Percentiles rank a stretch among this genome's conserved stretches.
phyloP scores from a whole-genome alignment of 1,140 invertebrate genomes.

The Panagrolaimus sp. region DNA sequence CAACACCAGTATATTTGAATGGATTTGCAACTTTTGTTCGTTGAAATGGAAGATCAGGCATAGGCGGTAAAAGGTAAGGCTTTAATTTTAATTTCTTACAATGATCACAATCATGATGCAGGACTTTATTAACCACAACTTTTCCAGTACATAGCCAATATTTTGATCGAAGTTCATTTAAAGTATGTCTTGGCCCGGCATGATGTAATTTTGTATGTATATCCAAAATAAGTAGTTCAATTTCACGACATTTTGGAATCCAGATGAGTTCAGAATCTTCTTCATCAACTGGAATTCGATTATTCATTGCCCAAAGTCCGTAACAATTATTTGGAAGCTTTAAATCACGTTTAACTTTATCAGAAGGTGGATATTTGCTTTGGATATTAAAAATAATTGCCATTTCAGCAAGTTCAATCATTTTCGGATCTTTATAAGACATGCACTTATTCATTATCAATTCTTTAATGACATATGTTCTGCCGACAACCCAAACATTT shows the following conservation, averaged over 20 bases:
- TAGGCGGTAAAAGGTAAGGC: background rate
- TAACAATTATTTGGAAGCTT: too few relatives aligned
- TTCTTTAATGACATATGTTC: background rate
- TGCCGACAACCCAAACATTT: too few relatives aligned
- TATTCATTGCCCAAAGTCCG: background rate
- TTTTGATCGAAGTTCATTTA: background rate
- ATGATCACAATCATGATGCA: background rate
- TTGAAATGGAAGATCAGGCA: background rate
- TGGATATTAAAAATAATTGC: too few relatives aligned
- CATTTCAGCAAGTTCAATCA: too few relatives aligned
- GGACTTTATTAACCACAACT: background rate
- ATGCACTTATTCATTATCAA: too few relatives aligned
- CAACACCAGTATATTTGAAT: constrained; percentile 10
- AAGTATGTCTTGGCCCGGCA: constrained; percentile 17
- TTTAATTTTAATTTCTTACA: background rate
- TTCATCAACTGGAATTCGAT: background rate
- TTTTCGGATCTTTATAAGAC: too few relatives aligned
- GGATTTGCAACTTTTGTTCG: background rate
- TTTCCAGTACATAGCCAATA: background rate
- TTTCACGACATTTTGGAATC: background rate
- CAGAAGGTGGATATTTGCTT: too few relatives aligned
- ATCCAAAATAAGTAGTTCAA: constrained; percentile 8
- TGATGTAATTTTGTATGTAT: constrained; percentile 10
- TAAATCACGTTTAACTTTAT: too few relatives aligned
- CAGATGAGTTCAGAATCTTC: background rate